A percentile compares a stretch with the other conserved stretches of the same genome.
Evolutionary conservation across 2,797 vertebrate species (phyloP).

Genomic region (Amniataba percoides): DNA sequence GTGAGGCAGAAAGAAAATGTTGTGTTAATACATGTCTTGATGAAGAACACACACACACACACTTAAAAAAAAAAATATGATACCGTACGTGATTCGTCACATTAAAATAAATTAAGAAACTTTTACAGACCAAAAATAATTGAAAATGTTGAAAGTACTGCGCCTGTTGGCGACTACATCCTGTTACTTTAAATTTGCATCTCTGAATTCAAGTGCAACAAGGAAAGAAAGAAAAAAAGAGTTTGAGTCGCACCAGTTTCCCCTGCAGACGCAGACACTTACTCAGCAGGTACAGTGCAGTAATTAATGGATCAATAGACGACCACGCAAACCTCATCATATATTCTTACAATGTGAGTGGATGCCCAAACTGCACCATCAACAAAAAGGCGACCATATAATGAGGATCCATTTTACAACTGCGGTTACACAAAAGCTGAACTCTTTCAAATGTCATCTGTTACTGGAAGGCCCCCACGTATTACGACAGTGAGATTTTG

Average conservation of each 20-base stretch:
- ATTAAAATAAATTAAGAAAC: too few species aligned
- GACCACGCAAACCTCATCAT: slow-evolving; percentile 77
- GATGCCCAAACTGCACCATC: slow-evolving; percentile 75
- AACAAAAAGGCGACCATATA: slow-evolving; percentile 68
- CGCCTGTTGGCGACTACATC: slow-evolving; percentile 33
- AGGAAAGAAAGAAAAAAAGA: slow-evolving; percentile 17
- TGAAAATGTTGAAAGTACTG: slow-evolving; percentile 22
- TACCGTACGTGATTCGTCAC: too few species aligned
- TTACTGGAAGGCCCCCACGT: slow-evolving; percentile 53
- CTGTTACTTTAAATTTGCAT: slow-evolving; percentile 59
- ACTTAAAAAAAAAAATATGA: too few species aligned
- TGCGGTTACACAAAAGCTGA: slow-evolving; percentile 62
- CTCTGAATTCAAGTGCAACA: slow-evolving; percentile 49
- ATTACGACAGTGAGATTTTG: slow-evolving; percentile 11
- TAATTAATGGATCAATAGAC: slow-evolving; percentile 82
- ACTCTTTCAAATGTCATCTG: slow-evolving; percentile 47
- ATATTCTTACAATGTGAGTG: slow-evolving; percentile 73
- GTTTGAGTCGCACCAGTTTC: slow-evolving; percentile 44
- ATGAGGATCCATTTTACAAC: slow-evolving; percentile 71
- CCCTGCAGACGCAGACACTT: slow-evolving; percentile 73
- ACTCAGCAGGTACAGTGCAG: slow-evolving; percentile 76
- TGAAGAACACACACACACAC: background rate
- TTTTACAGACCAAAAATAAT: too few species aligned
- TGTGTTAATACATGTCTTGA: slow-evolving; percentile 18
- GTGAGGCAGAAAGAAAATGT: slow-evolving; percentile 56